Evolutionary conservation across 1,140 invertebrate species (phyloP).

Genomic region (Aplysia californica): DNA sequence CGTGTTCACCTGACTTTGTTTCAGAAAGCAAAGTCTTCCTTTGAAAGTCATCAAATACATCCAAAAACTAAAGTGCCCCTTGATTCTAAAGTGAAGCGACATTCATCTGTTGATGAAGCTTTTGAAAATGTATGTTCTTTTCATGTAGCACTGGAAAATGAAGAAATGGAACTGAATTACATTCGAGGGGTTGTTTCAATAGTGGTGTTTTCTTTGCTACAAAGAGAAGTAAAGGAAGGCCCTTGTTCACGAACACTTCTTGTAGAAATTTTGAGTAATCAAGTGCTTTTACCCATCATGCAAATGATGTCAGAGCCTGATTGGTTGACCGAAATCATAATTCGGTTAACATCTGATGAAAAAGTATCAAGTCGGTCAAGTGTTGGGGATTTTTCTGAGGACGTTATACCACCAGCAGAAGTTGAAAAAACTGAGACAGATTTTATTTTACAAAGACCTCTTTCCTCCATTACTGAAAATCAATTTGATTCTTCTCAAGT

Average conservation of each 20-base stretch:
- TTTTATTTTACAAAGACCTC: neutral
- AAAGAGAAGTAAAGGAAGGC: conserved; percentile 28
- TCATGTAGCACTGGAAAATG: conserved; percentile 38
- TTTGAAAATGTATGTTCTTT: conserved; percentile 39
- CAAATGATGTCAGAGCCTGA: conserved; percentile 43
- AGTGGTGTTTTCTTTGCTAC: conserved; percentile 31
- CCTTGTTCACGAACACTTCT: conserved; percentile 33
- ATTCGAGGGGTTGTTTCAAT: conserved; percentile 35
- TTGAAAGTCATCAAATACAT: conserved; percentile 30
- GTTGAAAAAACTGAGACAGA: neutral
- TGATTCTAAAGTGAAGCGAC: neutral
- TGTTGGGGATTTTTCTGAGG: neutral
- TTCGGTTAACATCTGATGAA: conserved; percentile 40
- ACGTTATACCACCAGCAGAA: neutral
- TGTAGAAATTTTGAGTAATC: conserved; percentile 43
- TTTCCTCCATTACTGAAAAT: neutral
- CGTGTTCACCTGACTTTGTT: conserved; percentile 38
- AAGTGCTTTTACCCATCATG: conserved; percentile 40
- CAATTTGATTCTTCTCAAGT: neutral
- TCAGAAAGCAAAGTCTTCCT: conserved; percentile 30
- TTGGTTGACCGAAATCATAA: conserved; percentile 44
- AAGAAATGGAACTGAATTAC: conserved; percentile 36
- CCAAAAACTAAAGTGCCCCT: conserved; percentile 13
- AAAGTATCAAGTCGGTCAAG: neutral
- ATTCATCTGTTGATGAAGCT: conserved; percentile 41